Conservation (phyloP, 37 sponge, comb jelly and placozoan genomes). For the Bolinopsis microptera region DNA sequence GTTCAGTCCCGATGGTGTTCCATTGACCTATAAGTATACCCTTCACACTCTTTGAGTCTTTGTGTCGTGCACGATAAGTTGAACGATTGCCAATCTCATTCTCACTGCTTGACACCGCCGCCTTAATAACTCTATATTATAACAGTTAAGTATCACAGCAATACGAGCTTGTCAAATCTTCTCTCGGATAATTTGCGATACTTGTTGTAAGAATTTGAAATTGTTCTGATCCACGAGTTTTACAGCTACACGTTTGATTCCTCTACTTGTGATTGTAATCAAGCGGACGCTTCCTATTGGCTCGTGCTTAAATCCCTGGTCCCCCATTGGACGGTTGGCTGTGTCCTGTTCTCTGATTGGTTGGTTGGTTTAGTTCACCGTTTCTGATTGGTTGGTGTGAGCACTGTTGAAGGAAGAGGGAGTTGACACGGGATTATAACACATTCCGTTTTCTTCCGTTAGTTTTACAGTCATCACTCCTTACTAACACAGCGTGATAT, state of each 20-base stretch:
- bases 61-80: too few species aligned
- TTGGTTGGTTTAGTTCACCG: background rate
- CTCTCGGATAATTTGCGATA: background rate
- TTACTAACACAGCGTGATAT: background rate
- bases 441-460: background rate
- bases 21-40: too few species aligned
- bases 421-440: background rate
- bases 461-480: background rate
- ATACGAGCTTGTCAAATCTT: background rate
- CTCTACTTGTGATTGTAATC: background rate
- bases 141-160: background rate
- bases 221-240: background rate
- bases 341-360: background rate
- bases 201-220: background rate
- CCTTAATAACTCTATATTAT: background rate
- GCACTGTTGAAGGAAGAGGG: background rate
- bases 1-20: too few species aligned
- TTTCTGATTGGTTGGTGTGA: background rate
- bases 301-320: too few species aligned
- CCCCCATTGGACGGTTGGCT: background rate
- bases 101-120: background rate
- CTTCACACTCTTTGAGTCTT: too few species aligned
- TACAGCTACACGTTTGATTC: background rate
- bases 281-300: background rate
- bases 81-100: background rate